A percentile compares a stretch with the other conserved stretches of the same genome.
Conservation (phyloP, 1,140 invertebrate genomes). For the Pachypeltis micranthus region DNA sequence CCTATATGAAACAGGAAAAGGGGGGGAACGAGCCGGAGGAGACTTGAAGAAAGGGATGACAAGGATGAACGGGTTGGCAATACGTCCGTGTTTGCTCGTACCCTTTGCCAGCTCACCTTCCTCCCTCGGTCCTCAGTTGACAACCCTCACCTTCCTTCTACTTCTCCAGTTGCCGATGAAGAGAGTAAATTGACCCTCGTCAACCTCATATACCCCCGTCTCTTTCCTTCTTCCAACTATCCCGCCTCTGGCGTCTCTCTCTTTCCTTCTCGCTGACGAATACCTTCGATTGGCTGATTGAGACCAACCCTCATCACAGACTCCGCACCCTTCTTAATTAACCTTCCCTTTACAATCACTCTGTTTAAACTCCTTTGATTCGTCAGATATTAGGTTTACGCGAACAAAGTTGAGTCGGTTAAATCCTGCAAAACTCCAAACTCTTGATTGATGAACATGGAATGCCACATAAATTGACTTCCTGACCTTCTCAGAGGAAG, state of each 20-base stretch:
- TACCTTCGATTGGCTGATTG: slow-evolving; percentile 2
- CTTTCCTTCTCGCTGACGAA: background rate
- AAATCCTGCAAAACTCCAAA: too few species aligned
- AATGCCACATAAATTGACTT: too few species aligned
- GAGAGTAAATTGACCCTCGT: slow-evolving; percentile 8
- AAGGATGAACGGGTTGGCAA: background rate
- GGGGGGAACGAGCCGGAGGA: too few species aligned
- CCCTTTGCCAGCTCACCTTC: background rate
- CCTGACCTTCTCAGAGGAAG: too few species aligned
- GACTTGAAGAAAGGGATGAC: background rate
- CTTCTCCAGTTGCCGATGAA: background rate
- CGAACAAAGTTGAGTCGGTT: too few species aligned
- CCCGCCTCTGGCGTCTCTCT: background rate
- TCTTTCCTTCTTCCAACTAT: background rate
- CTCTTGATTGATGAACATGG: too few species aligned
- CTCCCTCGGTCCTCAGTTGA: background rate
- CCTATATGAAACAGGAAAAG: background rate
- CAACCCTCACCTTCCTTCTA: slow-evolving; percentile 2
- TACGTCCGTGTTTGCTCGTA: slow-evolving; percentile 1
- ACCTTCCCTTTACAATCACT: background rate
- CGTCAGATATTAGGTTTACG: background rate
- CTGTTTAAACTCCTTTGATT: slow-evolving; percentile 4
- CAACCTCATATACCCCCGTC: background rate
- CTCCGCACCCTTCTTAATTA: slow-evolving; percentile 3
- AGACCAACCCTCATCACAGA: slow-evolving; percentile 4